phyloP scores from a whole-genome alignment of 1,140 invertebrate genomes.

The Limonius californicus region DNA sequence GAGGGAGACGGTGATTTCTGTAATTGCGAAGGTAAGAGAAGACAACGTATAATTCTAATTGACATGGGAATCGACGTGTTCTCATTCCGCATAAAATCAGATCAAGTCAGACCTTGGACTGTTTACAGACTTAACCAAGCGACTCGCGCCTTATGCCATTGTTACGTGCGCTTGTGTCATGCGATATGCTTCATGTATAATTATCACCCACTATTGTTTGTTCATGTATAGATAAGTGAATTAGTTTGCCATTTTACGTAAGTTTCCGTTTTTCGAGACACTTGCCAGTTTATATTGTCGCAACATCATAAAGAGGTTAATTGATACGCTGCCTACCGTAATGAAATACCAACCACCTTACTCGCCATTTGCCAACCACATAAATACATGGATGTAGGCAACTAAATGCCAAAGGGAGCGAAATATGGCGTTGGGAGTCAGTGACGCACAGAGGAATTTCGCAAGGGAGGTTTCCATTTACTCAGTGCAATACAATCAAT shows the following conservation, averaged over 20 bases:
- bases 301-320: neutral
- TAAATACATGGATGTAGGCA: too few species aligned
- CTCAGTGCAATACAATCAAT: too few species aligned
- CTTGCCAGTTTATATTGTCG: neutral
- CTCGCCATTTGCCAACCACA: neutral
- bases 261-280: constrained; percentile 10
- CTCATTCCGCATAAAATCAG: constrained; percentile 24
- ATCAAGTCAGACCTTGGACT: constrained; percentile 25
- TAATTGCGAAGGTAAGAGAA: constrained; percentile 8
- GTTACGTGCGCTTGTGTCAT: constrained; percentile 22
- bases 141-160: constrained; percentile 21
- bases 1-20: constrained; percentile 3
- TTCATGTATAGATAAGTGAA: constrained; percentile 18
- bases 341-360: neutral
- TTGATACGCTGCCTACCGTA: neutral
- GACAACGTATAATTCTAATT: constrained; percentile 15
- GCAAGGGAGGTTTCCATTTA: too few species aligned
- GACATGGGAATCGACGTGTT: constrained; percentile 25
- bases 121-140: constrained; percentile 23
- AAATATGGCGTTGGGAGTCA: too few species aligned
- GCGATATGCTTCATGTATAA: constrained; percentile 23
- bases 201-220: constrained; percentile 23
- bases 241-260: constrained; percentile 10
- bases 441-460: too few species aligned
- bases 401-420: too few species aligned